Base-by-base conservation (phyloP, 2,888 invertebrate species). In the Galerucella calmariensis region DNA sequence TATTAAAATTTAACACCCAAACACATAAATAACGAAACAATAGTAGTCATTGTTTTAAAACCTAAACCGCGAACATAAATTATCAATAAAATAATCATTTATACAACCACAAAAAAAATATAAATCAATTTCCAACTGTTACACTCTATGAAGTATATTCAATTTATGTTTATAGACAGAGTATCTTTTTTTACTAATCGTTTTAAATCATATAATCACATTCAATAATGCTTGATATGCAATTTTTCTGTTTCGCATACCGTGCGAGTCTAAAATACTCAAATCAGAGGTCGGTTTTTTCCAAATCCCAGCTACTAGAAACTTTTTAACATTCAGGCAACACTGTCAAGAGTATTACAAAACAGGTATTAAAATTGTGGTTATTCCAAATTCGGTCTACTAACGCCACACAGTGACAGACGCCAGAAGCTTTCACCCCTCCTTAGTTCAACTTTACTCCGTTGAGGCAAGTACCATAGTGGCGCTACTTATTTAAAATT, bases 351-450 rank as follows among this genome's bases (percentile, higher is more conserved):
- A n/a, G 12, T 58, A 11, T 16, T 35, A 48, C 24, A 48, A 56
- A 20, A 16, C 56, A 35, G 68, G 44, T 73, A 67, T 66, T 63
- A 53, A 20, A 72, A 73, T 16, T 62, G 27, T 61, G 46, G 67
- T 51, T 66, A 48, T 27, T 27, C 58, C 20, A 67, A 56, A 70
- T 53, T 24, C 20, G 58, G 24, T 58, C 59, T 58, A 14, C 53
- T 75, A 68, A 73, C 78, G 78, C 78, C 78, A 78, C 75, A 75
- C 70, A 35, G 75, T 61, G 75, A 67, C 73, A 62, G 53, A 65
- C 11, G 56, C 24, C n/a, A 24, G 67, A 78, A 78, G 61, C 59
- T 53, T 12, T n/a, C 67, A 58, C 69, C 73, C 75, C 58, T 70
- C 44, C 35, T 35, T 48, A 48, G 48, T 65, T 12, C 46, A 65